Conservation (phyloP, 2,888 invertebrate species). For the Macaria notata region DNA sequence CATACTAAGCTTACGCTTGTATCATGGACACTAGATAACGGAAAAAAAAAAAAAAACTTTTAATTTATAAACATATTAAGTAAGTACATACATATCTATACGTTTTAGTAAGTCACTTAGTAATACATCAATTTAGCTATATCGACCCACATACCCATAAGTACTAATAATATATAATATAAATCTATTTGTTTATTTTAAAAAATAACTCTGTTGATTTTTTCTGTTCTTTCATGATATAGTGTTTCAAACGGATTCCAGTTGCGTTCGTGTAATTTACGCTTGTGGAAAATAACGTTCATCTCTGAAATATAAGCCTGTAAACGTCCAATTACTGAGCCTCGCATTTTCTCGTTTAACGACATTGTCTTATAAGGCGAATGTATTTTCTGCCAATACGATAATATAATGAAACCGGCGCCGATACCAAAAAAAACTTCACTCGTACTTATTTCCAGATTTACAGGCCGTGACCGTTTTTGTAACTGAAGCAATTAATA, state of each 20-base stretch:
- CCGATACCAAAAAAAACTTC: constrained; percentile 17
- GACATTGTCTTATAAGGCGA: constrained; percentile 4
- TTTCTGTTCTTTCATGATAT: not conserved
- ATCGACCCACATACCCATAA: too few relatives aligned
- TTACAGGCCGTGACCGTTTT: constrained; percentile 26
- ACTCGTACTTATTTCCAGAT: constrained; percentile 18
- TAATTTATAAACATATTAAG: too few relatives aligned
- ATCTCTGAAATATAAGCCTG: constrained; percentile 9
- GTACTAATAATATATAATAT: too few relatives aligned
- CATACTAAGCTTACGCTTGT: too few relatives aligned
- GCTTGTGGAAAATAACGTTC: constrained; percentile 2
- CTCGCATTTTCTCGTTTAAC: constrained; percentile 4
- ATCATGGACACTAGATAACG: too few relatives aligned
- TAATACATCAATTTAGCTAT: too few relatives aligned
- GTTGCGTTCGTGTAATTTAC: constrained; percentile 6
- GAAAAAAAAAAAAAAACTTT: too few relatives aligned
- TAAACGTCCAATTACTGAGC: constrained; percentile 21
- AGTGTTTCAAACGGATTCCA: constrained; percentile 9
- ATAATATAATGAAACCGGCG: constrained; percentile 6
- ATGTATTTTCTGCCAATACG: constrained; percentile 7
- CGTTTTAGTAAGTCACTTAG: too few relatives aligned
- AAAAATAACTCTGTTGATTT: not conserved
- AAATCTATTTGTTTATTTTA: not conserved
- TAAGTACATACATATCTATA: too few relatives aligned
- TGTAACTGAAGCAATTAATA: constrained; percentile 17